These are phyloP conservation scores for Palloptera scutellata DNA, from an alignment of 2,888 invertebrate species.

Conservation along the genomic window DNA sequence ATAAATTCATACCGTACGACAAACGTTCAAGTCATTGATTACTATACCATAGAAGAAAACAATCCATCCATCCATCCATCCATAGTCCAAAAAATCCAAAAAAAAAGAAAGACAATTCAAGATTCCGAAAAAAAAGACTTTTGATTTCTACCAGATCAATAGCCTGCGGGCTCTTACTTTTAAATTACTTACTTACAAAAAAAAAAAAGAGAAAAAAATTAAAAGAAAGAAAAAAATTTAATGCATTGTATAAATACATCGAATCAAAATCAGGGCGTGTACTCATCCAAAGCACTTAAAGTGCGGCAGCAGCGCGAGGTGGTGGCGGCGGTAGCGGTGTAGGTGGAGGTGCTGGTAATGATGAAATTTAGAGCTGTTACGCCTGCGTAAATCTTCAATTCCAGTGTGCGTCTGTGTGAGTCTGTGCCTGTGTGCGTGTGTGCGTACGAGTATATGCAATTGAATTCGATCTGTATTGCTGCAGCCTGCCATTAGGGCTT, in stretches of 20 bases:
- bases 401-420: not conserved
- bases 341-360: constrained; percentile 18
- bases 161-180: constrained; percentile 49
- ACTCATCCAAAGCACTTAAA: constrained; percentile 35
- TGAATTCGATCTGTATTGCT: not conserved
- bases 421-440: not conserved
- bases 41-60: constrained; percentile 43
- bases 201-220: not conserved
- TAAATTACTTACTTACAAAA: constrained; percentile 24
- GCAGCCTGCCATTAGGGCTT: constrained; percentile 13
- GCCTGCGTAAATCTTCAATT: constrained; percentile 3
- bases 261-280: constrained; percentile 41
- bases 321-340: too few relatives aligned
- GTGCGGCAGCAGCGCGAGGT: not conserved
- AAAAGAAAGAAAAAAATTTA: constrained; percentile 17
- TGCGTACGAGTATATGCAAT: not conserved
- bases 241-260: constrained; percentile 34
- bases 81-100: not conserved
- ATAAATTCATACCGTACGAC: constrained; percentile 27
- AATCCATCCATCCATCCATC: constrained; percentile 27
- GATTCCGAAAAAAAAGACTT: constrained; percentile 49
- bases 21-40: constrained; percentile 53
- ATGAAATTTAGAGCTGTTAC: constrained; percentile 29
- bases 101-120: not conserved
- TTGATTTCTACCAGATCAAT: constrained; percentile 59